A percentile compares a stretch with the other conserved stretches of the same genome.
phyloP scores from a whole-genome alignment of 1,140 invertebrate genomes.

The Platorchestia sp. region DNA sequence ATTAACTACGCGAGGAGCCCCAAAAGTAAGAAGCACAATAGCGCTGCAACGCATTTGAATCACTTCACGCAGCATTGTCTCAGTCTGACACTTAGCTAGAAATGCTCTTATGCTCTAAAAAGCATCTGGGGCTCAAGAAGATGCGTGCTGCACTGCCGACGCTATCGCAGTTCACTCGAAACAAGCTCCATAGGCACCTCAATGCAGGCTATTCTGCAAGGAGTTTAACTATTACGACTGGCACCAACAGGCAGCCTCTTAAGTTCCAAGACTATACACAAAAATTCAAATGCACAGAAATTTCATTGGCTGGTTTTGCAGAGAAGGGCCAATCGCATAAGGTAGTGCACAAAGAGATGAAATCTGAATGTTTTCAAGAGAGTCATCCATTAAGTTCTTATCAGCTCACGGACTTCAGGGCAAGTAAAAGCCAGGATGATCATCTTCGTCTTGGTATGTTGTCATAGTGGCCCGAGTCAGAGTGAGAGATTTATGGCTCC shows the following conservation, averaged over 20 bases:
- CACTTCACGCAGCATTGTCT: slow-evolving; percentile 47
- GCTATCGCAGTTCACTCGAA: slow-evolving; percentile 32
- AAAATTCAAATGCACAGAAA: neutral
- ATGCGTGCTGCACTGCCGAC: neutral
- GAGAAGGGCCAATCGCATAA: neutral
- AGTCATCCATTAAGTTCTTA: slow-evolving; percentile 48
- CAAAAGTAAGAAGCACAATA: slow-evolving; percentile 15
- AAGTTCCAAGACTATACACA: neutral
- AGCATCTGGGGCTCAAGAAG: slow-evolving; percentile 12
- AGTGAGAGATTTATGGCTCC: slow-evolving; percentile 36
- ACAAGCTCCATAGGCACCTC: neutral
- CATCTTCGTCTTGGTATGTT: slow-evolving; percentile 51
- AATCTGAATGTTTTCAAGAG: slow-evolving; percentile 37
- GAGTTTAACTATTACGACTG: neutral
- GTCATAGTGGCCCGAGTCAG: slow-evolving; percentile 12
- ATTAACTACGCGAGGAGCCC: slow-evolving; percentile 18
- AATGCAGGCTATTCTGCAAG: neutral
- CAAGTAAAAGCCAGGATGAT: slow-evolving; percentile 44
- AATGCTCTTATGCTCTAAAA: neutral
- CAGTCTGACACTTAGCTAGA: slow-evolving; percentile 11
- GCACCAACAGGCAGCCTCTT: neutral
- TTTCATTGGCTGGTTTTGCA: neutral
- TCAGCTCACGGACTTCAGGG: slow-evolving; percentile 49
- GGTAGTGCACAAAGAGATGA: slow-evolving; percentile 18
- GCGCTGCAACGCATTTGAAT: slow-evolving; percentile 34